Conservation (phyloP, 2,113 vertebrate genomes). For the Actenoides hombroni region DNA sequence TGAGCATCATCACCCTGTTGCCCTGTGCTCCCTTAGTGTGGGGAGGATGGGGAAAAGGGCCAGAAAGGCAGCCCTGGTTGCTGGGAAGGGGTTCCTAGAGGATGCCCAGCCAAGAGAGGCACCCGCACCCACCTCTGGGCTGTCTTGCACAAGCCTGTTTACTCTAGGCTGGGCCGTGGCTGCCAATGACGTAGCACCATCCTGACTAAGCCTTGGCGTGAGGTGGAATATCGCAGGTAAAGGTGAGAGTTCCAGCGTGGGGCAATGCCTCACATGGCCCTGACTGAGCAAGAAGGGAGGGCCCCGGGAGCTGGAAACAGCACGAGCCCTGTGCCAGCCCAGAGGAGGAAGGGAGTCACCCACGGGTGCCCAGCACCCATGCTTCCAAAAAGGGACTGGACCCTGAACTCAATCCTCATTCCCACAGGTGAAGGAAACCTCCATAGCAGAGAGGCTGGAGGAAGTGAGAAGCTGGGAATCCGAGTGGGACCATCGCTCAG, state of each 20-base stretch:
- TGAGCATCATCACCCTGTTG: fast-evolving
- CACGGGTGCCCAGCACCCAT: not conserved
- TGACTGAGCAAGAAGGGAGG: not conserved
- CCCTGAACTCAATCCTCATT: not conserved
- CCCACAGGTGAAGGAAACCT: not conserved
- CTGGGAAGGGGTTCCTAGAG: not conserved
- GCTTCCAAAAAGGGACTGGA: not conserved
- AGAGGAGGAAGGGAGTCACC: not conserved
- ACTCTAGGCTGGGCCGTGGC: not conserved
- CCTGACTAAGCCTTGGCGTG: constrained; percentile 20
- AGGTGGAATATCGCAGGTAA: not conserved
- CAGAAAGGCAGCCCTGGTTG: fast-evolving
- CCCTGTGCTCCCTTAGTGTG: fast-evolving
- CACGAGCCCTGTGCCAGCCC: not conserved
- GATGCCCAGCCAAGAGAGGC: not conserved
- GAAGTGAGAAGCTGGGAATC: not conserved
- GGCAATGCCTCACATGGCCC: not conserved
- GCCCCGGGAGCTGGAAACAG: not conserved
- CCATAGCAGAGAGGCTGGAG: not conserved
- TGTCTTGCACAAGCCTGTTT: constrained; percentile 41
- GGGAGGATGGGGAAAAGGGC: not conserved
- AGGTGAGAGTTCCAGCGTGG: not conserved
- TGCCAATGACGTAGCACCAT: not conserved
- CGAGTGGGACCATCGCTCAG: fast-evolving
- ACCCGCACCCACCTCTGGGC: fast-evolving